Conservation (phyloP, 2,888 invertebrate species). For the Drosophila setosimentum region DNA sequence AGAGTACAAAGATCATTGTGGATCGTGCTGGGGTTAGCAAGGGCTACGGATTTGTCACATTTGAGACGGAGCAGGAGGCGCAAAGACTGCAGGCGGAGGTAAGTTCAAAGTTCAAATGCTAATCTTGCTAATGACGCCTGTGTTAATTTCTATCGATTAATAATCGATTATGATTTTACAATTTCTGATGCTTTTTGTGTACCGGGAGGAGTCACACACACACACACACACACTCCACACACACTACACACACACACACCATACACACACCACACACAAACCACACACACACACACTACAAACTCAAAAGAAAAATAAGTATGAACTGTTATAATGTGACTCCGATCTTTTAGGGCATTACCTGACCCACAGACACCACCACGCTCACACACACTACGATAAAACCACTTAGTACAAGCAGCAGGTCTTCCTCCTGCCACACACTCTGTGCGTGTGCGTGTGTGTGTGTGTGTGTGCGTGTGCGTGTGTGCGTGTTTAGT, state of each 20-base stretch:
- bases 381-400: constrained; percentile 14
- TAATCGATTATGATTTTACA: constrained; percentile 42
- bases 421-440: background rate
- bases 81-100: constrained; percentile 90
- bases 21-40: constrained; percentile 98
- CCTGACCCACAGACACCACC: constrained; percentile 58
- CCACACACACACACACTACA: constrained; percentile 24
- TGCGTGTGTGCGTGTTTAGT: constrained; percentile 6
- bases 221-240: constrained; percentile 9
- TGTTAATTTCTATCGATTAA: constrained; percentile 55
- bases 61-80: constrained; percentile 95
- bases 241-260: constrained; percentile 4
- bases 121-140: constrained; percentile 64
- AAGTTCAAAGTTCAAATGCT: constrained; percentile 72
- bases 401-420: constrained; percentile 2
- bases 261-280: constrained; percentile 15
- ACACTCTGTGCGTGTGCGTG: background rate
- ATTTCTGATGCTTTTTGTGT: constrained; percentile 41
- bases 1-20: constrained; percentile 96
- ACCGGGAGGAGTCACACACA: constrained; percentile 14
- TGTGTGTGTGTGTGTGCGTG: constrained; percentile 1
- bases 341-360: constrained; percentile 78
- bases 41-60: constrained; percentile 90
- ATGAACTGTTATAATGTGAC: constrained; percentile 68
- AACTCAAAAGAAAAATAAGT: constrained; percentile 29